These are phyloP conservation scores for Pogonognathellus flavescens DNA, from an alignment of 1,140 invertebrate genomes.

Conservation along the genomic window DNA sequence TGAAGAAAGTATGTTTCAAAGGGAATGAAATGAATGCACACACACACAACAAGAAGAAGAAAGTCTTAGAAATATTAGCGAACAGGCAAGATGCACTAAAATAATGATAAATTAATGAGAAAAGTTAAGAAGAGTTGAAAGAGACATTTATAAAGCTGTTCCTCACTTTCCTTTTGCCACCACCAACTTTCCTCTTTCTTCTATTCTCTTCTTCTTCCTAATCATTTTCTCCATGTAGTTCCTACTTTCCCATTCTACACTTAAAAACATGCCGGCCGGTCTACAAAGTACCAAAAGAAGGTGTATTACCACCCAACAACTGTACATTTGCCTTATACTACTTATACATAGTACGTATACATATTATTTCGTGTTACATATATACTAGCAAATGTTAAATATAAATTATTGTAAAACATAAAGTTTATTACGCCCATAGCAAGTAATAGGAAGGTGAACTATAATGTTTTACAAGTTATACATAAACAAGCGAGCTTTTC, in stretches of 20 bases:
- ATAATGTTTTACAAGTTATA: no score
- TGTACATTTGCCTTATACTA: no score
- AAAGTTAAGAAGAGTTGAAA: constrained; percentile 52
- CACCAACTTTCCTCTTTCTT: constrained; percentile 42
- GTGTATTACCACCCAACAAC: no score
- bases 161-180: constrained; percentile 23
- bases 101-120: constrained; percentile 55
- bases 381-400: no score
- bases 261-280: neutral
- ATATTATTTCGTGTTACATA: no score
- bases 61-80: neutral
- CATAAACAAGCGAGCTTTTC: no score
- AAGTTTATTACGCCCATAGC: no score
- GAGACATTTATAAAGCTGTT: constrained; percentile 47
- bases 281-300: no score
- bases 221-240: constrained; percentile 28
- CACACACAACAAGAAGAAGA: neutral
- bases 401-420: no score
- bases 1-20: neutral
- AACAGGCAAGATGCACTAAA: constrained; percentile 1
- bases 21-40: neutral
- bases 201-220: constrained; percentile 37
- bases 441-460: no score
- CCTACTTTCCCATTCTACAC: neutral
- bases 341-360: no score